Base-by-base conservation (phyloP, 2,888 invertebrate genomes). In the Neoscelio sp. region DNA sequence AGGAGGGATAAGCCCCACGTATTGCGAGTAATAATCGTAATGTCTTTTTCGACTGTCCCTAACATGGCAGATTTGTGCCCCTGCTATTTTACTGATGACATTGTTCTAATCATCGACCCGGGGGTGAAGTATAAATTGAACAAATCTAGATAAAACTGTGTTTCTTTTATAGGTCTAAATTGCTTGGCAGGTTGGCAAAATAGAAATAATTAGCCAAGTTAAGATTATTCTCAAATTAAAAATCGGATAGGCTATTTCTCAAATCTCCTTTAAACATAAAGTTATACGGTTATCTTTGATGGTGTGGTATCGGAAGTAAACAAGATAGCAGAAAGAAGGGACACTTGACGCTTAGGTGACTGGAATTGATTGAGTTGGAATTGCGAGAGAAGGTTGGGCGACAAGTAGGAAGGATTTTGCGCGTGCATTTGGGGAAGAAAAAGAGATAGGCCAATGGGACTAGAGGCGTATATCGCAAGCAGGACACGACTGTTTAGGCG, bases 11-110 rank as follows among this genome's bases (percentile, higher is more conserved):
- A 80, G 84, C 84, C 82, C 85, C 83, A 82, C 82, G 44, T 58
- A 78, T 81, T 82, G 82, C 79, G 68, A 84, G 82, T 89, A 90
- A 90, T 90, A 90, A 90, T 89, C 89, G 89, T 90, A 90, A 90
- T 90, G 90, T 87, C 88, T 88, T 88, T 87, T 87, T 85, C 83
- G 86, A 85, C 84, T 78, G 82, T 78, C 81, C 75, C 64, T 78
- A 60, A 71, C 50, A 76, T 73, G 58, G 46, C 77, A 68, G 38
- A 65, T 80, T 80, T 68, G 62, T 83, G 68, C 46, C 80, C 83
- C 81, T 70, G 38, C 46, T 35, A 15, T 35, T 73, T 44, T 60
- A 42, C 44, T 65, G 77, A 71, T 78, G 79, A 78, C 81, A 80
- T 54, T 58, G 54, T 62, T 76, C 78, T 82, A 83, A 85, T 84